Conservation (phyloP, 2,113 vertebrate genomes). For the Nerophis ophidion region DNA sequence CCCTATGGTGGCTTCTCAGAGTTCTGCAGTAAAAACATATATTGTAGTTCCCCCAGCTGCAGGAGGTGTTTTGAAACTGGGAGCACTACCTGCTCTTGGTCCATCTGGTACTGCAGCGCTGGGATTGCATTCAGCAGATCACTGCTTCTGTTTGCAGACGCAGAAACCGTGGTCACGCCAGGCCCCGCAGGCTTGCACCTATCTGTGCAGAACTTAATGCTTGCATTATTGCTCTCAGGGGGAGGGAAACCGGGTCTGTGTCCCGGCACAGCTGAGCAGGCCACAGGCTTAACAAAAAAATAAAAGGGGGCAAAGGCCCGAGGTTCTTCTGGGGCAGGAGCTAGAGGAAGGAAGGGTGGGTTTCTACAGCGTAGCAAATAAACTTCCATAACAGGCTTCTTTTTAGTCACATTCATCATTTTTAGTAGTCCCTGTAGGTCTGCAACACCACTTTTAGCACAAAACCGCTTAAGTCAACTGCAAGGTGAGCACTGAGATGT, state of each 20-base stretch:
- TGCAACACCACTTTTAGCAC: too few species aligned
- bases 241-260: slow-evolving; percentile 25
- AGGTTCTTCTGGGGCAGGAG: slow-evolving; percentile 7
- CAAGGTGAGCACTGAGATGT: too few species aligned
- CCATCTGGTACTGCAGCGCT: slow-evolving; percentile 54
- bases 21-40: background rate
- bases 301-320: background rate
- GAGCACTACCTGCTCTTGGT: slow-evolving; percentile 41
- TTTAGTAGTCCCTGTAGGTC: too few species aligned
- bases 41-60: slow-evolving; percentile 43
- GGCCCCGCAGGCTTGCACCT: slow-evolving; percentile 41
- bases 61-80: slow-evolving; percentile 54
- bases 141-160: slow-evolving; percentile 39
- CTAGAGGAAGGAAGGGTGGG: slow-evolving; percentile 50
- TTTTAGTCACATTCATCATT: background rate
- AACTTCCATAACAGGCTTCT: slow-evolving; percentile 24
- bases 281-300: background rate
- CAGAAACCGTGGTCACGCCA: slow-evolving; percentile 31
- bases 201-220: slow-evolving; percentile 30
- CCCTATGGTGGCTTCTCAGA: background rate
- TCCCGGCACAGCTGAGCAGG: slow-evolving; percentile 38
- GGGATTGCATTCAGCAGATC: slow-evolving; percentile 33
- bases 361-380: slow-evolving; percentile 25
- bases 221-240: slow-evolving; percentile 34
- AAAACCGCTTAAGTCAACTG: too few species aligned